Conservation (phyloP, 2,797 vertebrate genomes). For the Momotus momota region DNA sequence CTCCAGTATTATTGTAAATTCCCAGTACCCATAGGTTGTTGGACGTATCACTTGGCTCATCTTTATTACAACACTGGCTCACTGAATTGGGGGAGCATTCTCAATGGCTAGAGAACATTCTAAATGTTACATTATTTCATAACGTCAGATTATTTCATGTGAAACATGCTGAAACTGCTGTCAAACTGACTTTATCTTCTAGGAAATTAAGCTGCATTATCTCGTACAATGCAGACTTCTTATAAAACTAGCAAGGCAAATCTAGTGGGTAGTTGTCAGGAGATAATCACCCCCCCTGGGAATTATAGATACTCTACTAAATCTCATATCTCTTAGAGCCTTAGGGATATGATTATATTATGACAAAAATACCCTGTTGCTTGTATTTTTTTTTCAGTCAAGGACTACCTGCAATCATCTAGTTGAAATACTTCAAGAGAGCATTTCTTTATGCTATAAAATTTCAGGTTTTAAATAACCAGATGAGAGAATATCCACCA, state of each 20-base stretch:
- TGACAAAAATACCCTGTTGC: constrained; percentile 56
- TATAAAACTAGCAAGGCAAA: constrained; percentile 62
- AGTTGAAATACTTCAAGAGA: constrained; percentile 17
- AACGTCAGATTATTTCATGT: constrained; percentile 52
- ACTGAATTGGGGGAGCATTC: not conserved
- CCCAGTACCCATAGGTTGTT: not conserved
- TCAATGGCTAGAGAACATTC: constrained; percentile 25
- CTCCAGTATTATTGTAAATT: not conserved
- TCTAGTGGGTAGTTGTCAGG: constrained; percentile 55
- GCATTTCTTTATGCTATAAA: constrained; percentile 3
- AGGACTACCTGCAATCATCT: constrained; percentile 14
- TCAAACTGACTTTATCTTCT: constrained; percentile 72
- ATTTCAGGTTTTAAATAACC: constrained; percentile 41
- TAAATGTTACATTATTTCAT: constrained; percentile 57
- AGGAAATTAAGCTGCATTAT: constrained; percentile 74
- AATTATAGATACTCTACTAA: constrained; percentile 67
- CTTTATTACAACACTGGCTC: not conserved
- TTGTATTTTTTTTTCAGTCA: constrained; percentile 60
- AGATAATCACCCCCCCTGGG: constrained; percentile 72
- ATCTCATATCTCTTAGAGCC: constrained; percentile 53
- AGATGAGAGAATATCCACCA: not conserved
- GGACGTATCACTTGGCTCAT: not conserved
- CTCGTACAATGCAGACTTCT: constrained; percentile 67
- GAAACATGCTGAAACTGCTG: constrained; percentile 67
- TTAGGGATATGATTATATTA: constrained; percentile 61